Percentiles rank a stretch among this genome's conserved stretches.
These are phyloP conservation scores for Poecilus cupreus DNA, from an alignment of 2,888 invertebrate genomes.

Conservation along the genomic window DNA sequence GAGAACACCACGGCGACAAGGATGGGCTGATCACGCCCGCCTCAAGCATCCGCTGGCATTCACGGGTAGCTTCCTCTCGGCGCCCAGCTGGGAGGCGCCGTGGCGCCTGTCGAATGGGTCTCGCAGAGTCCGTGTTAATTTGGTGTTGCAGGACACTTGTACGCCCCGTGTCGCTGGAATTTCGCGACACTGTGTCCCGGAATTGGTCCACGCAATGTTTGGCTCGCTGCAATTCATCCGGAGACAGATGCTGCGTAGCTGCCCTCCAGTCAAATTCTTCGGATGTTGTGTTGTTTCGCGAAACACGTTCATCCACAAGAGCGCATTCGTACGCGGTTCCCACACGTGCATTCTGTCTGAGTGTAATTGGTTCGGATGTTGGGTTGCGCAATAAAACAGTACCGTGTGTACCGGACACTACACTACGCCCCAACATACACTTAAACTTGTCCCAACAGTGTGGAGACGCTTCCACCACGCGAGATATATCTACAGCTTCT, in stretches of 20 bases:
- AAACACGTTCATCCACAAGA: neutral
- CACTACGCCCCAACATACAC: no score
- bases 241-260: neutral
- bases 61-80: neutral
- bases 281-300: neutral
- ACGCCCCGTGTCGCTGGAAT: neutral
- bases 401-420: neutral
- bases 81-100: neutral
- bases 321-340: neutral
- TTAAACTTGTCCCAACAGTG: no score
- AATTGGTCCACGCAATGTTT: neutral
- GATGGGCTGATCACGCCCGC: no score
- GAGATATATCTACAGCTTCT: no score
- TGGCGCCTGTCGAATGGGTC: neutral
- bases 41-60: neutral
- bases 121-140: neutral
- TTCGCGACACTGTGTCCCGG: neutral
- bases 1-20: neutral
- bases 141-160: neutral
- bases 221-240: neutral
- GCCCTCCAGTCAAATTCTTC: neutral
- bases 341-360: no score
- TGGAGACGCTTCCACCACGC: no score
- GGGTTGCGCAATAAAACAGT: slow-evolving; percentile 6
- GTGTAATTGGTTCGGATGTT: neutral